Evolutionary conservation across 1,140 invertebrate species (phyloP), one percentile per base, ranked within the genome.

Genomic region (Tachypleus tridentatus): DNA sequence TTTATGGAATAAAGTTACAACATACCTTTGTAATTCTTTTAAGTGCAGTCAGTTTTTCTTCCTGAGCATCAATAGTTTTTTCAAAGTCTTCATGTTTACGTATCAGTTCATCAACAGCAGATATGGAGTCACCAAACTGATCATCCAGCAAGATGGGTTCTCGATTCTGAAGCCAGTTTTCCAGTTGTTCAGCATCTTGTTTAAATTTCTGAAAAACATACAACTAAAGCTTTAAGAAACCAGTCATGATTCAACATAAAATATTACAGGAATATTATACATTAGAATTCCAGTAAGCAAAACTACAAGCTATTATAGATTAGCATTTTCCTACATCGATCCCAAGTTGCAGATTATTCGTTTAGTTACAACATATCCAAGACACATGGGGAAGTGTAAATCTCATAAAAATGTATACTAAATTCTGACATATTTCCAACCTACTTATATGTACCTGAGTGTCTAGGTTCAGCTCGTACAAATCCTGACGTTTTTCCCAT

Each of bases 51-150:
- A 97, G 91, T 76, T 91, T 91, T 5, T 93, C 88, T 69, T 86
- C 84, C 73, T 96, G 92, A 0, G 91, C 87, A 69, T 91, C 86
- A 57, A 96, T 86, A 0, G 91, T 91, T 74, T 93, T 91, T 72
- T 93, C 87, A 73, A 94, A 92, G 73, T 94, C 90, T 67, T 90
- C 85, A 74, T 94, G 91, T 60, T 89, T 86, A 58, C 87, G 83
- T 68, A 96, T 85, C 5, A 95, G 77, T 70, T 93, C 89, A 75
- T 97, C 93, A 1, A 93, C 91, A 72, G 93, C 89, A 0, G 83
- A 80, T 65, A 97, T 89, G 29, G 83, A 87, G 10, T 93, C 89
- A 0, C 91, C 91, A 6, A 82, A 59, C 70, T 76, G 73, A 57
- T 76, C 83, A 72, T 95, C 90, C 60, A 85, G 82, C 3, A 93